Base-by-base conservation (phyloP, 92 coral and sea anemone species). In the Porites cylindrica region DNA sequence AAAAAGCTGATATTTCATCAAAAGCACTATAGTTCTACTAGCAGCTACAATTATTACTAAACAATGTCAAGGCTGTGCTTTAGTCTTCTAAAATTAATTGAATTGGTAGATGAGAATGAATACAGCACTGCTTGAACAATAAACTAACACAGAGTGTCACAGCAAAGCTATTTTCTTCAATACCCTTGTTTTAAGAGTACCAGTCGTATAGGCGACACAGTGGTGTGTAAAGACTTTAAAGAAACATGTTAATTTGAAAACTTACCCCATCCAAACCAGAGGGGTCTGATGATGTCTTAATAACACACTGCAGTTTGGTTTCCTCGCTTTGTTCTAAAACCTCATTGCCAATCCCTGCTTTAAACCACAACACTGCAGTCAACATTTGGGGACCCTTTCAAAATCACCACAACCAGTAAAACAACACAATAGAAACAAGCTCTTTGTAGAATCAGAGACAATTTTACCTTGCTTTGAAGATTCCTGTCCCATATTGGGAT, bases 401-500 rank as follows among this genome's bases (percentile, higher is more conserved):
- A 43, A 86, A 85, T 72, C 66, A 82, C 52, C 64, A 83, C 67
- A 83, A 74, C 76, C 81, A 77, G 66, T 78, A 8, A 59, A 87
- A 84, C 54, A 86, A 72, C 85, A 51, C 76, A 68, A 11, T n/a
- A 63, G 50, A 85, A 80, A 62, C 65, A 85, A 80, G 75, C 62
- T 53, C 78, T 63, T 64, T 56, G 24, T 59, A 79, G 72, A 70
- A 82, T 77, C 54, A 63, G 56, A 38, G 24, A 69, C 71, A 51
- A 52, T 29, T 60, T 88, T 91, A 95, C 96, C 98, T 90, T 93
- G 91, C 78, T 93, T 93, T 14, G 99, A 93, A 60, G 93, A 86
- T 70, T 91, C 96, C 68, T 97, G 99, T 64, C 99, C 99, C 99
- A 97, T 97, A 66, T 11, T 86, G 86, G 74, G 89, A 86, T 52